Percentiles rank a stretch among this genome's conserved stretches.
These are phyloP conservation scores for Cheirogaleus medius DNA, from an alignment of 2,113 vertebrate genomes.

Conservation along the genomic window DNA sequence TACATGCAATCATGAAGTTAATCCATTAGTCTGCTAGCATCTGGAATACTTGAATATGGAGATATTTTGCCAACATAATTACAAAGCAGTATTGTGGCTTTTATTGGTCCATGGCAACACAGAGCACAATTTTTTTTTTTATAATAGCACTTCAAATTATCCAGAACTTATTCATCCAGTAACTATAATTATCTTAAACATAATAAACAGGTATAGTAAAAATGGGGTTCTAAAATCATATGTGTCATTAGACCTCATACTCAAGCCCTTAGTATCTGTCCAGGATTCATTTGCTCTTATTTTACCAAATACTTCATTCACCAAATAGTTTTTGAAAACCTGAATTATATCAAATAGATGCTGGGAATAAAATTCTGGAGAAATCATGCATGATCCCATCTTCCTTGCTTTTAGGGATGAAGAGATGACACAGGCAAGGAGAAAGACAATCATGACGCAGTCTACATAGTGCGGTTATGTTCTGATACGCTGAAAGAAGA, in stretches of 20 bases:
- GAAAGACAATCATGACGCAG: accelerated
- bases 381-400: neutral
- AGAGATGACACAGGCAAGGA: neutral
- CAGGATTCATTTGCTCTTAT: neutral
- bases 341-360: neutral
- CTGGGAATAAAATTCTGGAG: neutral
- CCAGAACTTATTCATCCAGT: neutral
- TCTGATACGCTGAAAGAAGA: neutral
- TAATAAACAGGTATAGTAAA: neutral
- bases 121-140: neutral
- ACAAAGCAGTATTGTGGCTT: neutral
- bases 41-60: neutral
- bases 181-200: neutral
- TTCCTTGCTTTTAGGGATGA: neutral
- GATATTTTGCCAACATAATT: slow-evolving; percentile 48
- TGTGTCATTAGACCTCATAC: neutral
- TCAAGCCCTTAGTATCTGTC: neutral
- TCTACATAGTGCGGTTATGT: accelerated
- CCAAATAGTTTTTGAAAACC: neutral
- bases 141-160: neutral
- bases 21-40: neutral
- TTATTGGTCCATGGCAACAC: neutral
- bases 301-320: neutral
- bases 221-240: neutral
- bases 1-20: neutral